Evolutionary conservation across 2,113 vertebrate genomes (phyloP), one percentile per base, ranked within the genome.

Genomic region (Acrocephalus kingi): DNA sequence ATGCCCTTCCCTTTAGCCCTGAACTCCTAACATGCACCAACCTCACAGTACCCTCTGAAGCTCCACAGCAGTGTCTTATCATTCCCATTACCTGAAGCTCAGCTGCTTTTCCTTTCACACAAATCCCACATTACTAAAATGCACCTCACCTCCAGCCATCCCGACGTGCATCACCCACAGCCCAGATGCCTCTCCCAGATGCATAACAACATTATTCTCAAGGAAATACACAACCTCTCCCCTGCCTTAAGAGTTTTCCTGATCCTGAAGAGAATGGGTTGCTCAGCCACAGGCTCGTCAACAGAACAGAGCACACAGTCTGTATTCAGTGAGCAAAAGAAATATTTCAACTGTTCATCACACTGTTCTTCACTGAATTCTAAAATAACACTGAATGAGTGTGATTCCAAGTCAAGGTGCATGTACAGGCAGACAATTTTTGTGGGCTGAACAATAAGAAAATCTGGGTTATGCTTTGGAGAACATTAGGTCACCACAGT

Each of bases 141-240:
- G 37, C 28, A 45, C 45, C 46, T 48, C 49, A 80, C 33, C 9
- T 75, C 17, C 72, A 91, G 84, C 25, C 25, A 20, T 59, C 31
- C 15, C 0, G 0, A 10, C 2, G 4, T 25, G 22, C 4, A 7
- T 48, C 24, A 55, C 7, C 21, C 13, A 9, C 16, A 84, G 35
- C 21, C n/a, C 2, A 2, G 35, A 49, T 22, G 11, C 19, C 25
- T 74, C n/a, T 77, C 46, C 30, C 46, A 91, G 31, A 11, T 51
- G 41, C 46, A 59, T 24, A 62, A 27, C 1, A 58, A 68, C 45
- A 68, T 52, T n/a, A 24, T 33, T 66, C n/a, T 54, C 41, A 83
- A 62, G 51, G 25, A 78, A 88, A 78, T 31, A 39, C 21, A 56
- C 21, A 48, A 48, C n/a, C 21, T 89, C 13, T 21, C 7, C n/a